phyloP scores from a whole-genome alignment of 37 sponge, comb jelly and placozoan species.

The Halichondria panicea region DNA sequence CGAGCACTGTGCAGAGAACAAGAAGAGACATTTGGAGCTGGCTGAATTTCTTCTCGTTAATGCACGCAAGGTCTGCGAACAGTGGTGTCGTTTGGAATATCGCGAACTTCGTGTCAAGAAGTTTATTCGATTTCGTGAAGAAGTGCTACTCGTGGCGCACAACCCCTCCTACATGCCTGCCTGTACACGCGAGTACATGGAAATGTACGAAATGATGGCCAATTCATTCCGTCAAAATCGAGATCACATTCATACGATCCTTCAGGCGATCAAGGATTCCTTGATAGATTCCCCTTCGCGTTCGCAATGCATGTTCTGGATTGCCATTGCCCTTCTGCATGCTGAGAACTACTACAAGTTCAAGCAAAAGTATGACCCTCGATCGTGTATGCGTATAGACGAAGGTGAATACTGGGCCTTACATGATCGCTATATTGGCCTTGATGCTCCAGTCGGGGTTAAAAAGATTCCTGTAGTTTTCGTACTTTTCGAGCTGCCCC shows the following conservation, averaged over 20 bases:
- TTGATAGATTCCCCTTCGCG: conserved; percentile 60
- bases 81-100: conserved; percentile 68
- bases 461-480: conserved; percentile 72
- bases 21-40: conserved; percentile 28
- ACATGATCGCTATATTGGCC: conserved; percentile 42
- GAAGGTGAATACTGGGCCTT: conserved; percentile 34
- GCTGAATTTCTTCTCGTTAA: conserved; percentile 63
- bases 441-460: conserved; percentile 54
- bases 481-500: conserved; percentile 71
- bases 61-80: conserved; percentile 63
- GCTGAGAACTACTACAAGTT: conserved; percentile 54
- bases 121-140: conserved; percentile 44
- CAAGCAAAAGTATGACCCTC: conserved; percentile 33
- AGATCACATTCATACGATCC: conserved; percentile 15
- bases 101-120: conserved; percentile 48
- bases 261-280: conserved; percentile 52
- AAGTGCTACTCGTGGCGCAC: conserved; percentile 33
- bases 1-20: conserved; percentile 13
- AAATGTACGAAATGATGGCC: conserved; percentile 69
- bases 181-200: conserved; percentile 41
- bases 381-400: conserved; percentile 41
- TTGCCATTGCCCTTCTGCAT: conserved; percentile 64
- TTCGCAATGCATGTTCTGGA: conserved; percentile 64
- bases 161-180: conserved; percentile 36
- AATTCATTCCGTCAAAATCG: conserved; percentile 39